Base-by-base conservation (phyloP, 2,113 vertebrate species). In the Glaucidium brasilianum region DNA sequence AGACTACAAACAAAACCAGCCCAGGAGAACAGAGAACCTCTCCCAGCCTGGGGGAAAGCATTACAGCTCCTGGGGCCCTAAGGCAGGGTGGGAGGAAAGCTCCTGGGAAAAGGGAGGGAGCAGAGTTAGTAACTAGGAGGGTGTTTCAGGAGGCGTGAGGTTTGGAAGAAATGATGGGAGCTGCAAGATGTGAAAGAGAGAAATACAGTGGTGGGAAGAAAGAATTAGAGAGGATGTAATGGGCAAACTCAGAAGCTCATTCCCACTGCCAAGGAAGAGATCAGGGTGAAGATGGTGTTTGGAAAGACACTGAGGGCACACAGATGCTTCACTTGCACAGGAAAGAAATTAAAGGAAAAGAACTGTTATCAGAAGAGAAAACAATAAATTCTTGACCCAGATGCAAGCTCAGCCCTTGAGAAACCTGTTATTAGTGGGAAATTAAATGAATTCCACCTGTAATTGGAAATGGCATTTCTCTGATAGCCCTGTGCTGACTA, bases 381-480 rank as follows among this genome's bases (percentile, higher is more conserved):
- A 66, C 47, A 80, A 89, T 2, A 47, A 56, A 55, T 74, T 85
- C 14, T 59, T 37, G 18, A 76, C 67, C 41, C 59, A 91, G 29
- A 59, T 91, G 69, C 66, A 94, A 87, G 37, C 77, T 80, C 45
- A 30, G 74, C 55, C 32, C 62, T 89, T 89, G 58, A 37, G 94
- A 88, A 90, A 78, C 56, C 69, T 78, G 34, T 35, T 32, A 9
- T 90, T 64, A 92, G 43, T 27, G 50, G 73, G 66, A 95, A 96
- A 73, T 68, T 19, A 88, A 94, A 96, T 83, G 0, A 91, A 93
- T 96, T 93, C 56, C 58, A 30, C 34, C 25, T 74, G 63, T 93
- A 91, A 95, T 7, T 87, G 72, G 85, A 89, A 91, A 78, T 75
- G 80, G 53, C 92, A 94, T 90, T 92, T 95, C 81, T 92, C 77